A percentile compares a stretch with the other conserved stretches of the same genome.
phyloP scores from a whole-genome alignment of 2,113 vertebrate species.

The Lophura nycthemera region DNA sequence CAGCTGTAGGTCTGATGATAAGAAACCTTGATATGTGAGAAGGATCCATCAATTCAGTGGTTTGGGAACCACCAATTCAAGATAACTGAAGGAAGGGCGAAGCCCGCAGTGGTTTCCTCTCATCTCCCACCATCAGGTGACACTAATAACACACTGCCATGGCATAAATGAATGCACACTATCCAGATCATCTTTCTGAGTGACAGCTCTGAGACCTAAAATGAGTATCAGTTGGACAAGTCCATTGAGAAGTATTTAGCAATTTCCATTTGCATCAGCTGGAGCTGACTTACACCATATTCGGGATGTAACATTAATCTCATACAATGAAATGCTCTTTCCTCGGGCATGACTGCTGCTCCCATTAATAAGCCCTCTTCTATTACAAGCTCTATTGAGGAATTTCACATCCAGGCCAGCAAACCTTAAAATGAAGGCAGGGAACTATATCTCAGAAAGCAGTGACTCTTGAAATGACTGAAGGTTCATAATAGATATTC shows the following conservation, averaged over 20 bases:
- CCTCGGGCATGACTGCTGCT: neutral
- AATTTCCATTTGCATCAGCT: neutral
- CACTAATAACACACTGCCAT: conserved; percentile 33
- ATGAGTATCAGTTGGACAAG: neutral
- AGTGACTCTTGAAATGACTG: conserved; percentile 19
- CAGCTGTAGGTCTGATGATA: neutral
- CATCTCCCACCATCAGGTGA: neutral
- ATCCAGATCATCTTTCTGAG: conserved; percentile 1
- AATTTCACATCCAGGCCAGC: conserved; percentile 16
- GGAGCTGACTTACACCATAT: neutral
- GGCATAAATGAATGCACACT: neutral
- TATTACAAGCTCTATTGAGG: neutral
- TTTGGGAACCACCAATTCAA: neutral
- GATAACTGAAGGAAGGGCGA: neutral
- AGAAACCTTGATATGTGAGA: neutral
- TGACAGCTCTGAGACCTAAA: conserved; percentile 34
- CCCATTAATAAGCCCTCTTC: neutral
- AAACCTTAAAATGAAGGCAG: conserved; percentile 44
- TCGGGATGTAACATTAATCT: neutral
- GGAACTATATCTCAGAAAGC: conserved; percentile 32
- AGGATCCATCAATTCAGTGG: neutral
- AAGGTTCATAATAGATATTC: conserved; percentile 22
- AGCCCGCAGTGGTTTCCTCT: neutral
- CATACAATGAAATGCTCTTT: neutral
- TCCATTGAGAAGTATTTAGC: conserved; percentile 2